These are phyloP conservation scores for Craseonycteris thonglongyai DNA, from an alignment of 2,113 vertebrate species.

Conservation along the genomic window DNA sequence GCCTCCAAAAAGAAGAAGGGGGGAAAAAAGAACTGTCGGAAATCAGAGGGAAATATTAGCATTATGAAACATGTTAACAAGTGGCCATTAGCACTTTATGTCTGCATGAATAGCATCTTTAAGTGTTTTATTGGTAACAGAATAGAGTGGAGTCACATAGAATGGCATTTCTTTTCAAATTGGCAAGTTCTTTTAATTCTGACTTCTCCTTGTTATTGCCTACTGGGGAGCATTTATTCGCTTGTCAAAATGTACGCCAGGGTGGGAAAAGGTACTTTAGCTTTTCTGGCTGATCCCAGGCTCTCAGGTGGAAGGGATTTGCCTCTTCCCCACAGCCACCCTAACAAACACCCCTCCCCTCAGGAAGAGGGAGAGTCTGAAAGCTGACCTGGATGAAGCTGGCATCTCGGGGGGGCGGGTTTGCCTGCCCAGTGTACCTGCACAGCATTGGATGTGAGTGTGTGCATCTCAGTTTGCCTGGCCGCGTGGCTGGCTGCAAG, in stretches of 20 bases:
- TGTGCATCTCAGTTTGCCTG: not conserved
- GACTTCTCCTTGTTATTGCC: slow-evolving; percentile 56
- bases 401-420: not conserved
- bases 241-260: slow-evolving; percentile 13
- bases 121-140: slow-evolving; percentile 79
- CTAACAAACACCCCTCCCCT: rapidly evolving
- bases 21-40: slow-evolving; percentile 72
- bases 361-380: not conserved
- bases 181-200: slow-evolving; percentile 73
- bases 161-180: slow-evolving; percentile 72
- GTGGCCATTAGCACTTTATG: slow-evolving; percentile 82
- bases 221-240: slow-evolving; percentile 54
- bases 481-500: rapidly evolving
- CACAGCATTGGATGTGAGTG: not conserved
- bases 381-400: not conserved
- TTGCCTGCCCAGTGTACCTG: not conserved
- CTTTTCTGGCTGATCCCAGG: not conserved
- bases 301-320: not conserved
- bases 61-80: slow-evolving; percentile 80
- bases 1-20: slow-evolving; percentile 30
- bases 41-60: slow-evolving; percentile 77
- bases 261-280: not conserved
- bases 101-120: slow-evolving; percentile 78
- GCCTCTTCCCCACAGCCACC: not conserved
- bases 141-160: slow-evolving; percentile 68